A percentile compares a stretch with the other conserved stretches of the same genome.
These are phyloP conservation scores for Pseudococcus longispinus DNA, from an alignment of 2,888 invertebrate genomes.

Conservation along the genomic window DNA sequence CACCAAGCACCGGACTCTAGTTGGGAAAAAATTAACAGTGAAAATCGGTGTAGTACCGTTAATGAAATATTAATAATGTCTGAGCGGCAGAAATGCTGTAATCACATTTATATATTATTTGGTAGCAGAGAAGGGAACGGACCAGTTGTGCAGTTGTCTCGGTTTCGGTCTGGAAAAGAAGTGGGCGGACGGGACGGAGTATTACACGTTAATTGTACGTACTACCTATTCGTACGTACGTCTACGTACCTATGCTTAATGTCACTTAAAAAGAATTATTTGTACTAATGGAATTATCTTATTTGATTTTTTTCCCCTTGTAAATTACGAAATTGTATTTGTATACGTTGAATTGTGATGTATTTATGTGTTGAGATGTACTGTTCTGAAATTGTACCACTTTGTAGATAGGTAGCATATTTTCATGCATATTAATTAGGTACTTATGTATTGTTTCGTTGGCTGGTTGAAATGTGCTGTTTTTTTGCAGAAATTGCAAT, in stretches of 20 bases:
- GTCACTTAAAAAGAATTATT: neutral
- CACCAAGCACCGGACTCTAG: neutral
- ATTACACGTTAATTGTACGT: neutral
- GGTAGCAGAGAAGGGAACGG: slow-evolving; percentile 39
- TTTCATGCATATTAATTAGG: too few species aligned
- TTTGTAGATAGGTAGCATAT: neutral
- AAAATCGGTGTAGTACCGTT: slow-evolving; percentile 11
- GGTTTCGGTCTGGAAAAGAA: slow-evolving; percentile 44
- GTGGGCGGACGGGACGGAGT: neutral
- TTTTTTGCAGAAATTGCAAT: too few species aligned
- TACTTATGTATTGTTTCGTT: too few species aligned
- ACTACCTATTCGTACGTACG: neutral
- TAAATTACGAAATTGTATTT: neutral
- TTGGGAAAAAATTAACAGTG: neutral
- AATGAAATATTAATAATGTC: slow-evolving; percentile 28
- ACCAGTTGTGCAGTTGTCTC: slow-evolving; percentile 10
- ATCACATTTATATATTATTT: slow-evolving; percentile 35
- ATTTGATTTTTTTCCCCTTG: neutral
- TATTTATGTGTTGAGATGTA: neutral
- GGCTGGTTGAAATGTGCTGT: too few species aligned
- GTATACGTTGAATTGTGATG: too few species aligned
- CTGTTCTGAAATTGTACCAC: neutral
- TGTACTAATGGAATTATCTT: neutral
- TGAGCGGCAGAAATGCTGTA: slow-evolving; percentile 25
- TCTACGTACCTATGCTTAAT: neutral